Conservation (phyloP, 2,113 vertebrate species). For the Ceuthmochares aereus region DNA sequence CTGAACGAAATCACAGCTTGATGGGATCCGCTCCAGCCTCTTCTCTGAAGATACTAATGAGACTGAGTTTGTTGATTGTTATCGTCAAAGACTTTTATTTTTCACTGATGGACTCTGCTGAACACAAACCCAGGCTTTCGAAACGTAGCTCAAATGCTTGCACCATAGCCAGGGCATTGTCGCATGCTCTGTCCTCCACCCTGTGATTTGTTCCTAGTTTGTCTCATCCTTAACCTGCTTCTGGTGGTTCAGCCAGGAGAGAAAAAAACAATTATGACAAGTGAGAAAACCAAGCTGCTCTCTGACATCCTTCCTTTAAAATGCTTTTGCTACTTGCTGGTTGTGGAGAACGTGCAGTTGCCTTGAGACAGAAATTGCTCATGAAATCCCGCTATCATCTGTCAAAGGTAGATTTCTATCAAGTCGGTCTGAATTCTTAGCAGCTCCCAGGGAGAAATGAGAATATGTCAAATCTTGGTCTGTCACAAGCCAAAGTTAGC, state of each 20-base stretch:
- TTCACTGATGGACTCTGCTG: constrained; percentile 6
- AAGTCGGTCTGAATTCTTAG: background rate
- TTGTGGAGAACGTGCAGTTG: background rate
- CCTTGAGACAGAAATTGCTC: background rate
- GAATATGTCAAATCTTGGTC: constrained; percentile 19
- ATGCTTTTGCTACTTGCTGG: background rate
- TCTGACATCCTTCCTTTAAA: background rate
- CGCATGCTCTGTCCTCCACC: constrained; percentile 23
- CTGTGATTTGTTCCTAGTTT: constrained; percentile 29
- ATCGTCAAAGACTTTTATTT: constrained; percentile 31
- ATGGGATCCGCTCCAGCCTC: constrained; percentile 31
- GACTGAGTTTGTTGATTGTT: constrained; percentile 24
- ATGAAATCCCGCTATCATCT: constrained; percentile 10
- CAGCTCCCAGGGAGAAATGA: background rate
- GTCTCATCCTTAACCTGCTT: constrained; percentile 27
- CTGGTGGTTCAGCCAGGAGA: constrained; percentile 25
- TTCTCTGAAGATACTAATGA: constrained; percentile 48
- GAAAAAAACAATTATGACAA: constrained; percentile 44
- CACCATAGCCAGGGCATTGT: background rate
- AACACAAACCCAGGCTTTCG: constrained; percentile 45
- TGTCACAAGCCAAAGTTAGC: constrained; percentile 14
- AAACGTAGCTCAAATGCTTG: constrained; percentile 27
- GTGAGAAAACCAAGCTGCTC: constrained; percentile 41
- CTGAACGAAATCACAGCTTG: constrained; percentile 46
- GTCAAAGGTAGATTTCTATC: background rate